phyloP scores from a whole-genome alignment of 2,888 invertebrate species.

The Alviniconcha strummeri region DNA sequence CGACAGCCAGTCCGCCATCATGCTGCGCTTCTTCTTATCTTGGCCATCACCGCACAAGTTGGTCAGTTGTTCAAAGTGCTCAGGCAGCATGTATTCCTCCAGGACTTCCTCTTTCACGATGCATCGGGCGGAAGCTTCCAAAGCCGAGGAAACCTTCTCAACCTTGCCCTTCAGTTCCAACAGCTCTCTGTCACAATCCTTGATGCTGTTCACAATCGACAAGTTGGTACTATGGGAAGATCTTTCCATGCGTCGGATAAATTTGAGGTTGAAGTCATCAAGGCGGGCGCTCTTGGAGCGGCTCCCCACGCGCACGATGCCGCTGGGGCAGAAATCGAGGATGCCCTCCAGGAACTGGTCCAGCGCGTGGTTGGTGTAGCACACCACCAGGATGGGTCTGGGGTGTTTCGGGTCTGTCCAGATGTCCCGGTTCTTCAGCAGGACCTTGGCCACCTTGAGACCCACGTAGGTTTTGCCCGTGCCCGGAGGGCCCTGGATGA shows the following conservation, averaged over 20 bases:
- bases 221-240: rapidly evolving
- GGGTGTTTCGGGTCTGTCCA: constrained; percentile 72
- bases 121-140: too few species aligned
- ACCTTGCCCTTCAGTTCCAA: too few species aligned
- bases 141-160: too few species aligned
- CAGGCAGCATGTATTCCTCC: too few species aligned
- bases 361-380: constrained; percentile 72
- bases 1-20: not conserved
- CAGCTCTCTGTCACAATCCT: too few species aligned
- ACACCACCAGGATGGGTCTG: constrained; percentile 68
- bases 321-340: constrained; percentile 45
- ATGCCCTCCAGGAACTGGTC: constrained; percentile 51
- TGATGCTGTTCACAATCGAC: too few species aligned
- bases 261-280: constrained; percentile 45
- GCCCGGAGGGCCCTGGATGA: constrained; percentile 83
- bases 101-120: too few species aligned
- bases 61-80: too few species aligned
- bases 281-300: constrained; percentile 54
- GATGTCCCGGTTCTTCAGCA: constrained; percentile 78
- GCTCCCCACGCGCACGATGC: constrained; percentile 68
- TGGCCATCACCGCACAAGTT: too few species aligned
- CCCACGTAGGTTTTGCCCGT: constrained; percentile 91
- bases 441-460: constrained; percentile 80
- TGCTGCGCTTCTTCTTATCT: not conserved
- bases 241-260: constrained; percentile 25